Percentiles rank a stretch among this genome's conserved stretches.
These are phyloP conservation scores for Sparidentex hasta DNA, from an alignment of 2,797 vertebrate genomes.

Conservation along the genomic window DNA sequence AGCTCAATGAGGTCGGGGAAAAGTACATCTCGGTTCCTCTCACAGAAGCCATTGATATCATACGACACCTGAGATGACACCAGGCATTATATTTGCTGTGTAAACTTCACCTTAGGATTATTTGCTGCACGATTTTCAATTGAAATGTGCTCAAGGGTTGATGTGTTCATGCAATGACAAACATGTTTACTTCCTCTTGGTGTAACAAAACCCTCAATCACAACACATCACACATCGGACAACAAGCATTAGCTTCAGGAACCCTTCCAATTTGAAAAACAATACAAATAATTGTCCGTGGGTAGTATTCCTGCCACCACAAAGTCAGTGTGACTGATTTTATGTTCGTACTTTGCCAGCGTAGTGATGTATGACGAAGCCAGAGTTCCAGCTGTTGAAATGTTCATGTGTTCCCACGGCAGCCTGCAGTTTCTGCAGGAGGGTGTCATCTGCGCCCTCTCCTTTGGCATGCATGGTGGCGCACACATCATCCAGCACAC, in stretches of 20 bases:
- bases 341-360: slow-evolving; percentile 91
- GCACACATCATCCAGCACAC: slow-evolving; percentile 95
- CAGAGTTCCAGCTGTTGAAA: slow-evolving; percentile 96
- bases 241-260: background rate
- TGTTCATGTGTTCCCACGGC: slow-evolving; percentile 94
- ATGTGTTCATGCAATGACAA: background rate
- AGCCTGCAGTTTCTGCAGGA: slow-evolving; percentile 95
- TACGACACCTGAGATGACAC: slow-evolving; percentile 91
- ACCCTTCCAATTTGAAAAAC: background rate
- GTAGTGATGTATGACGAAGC: slow-evolving; percentile 96
- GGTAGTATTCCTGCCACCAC: background rate
- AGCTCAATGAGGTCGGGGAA: slow-evolving; percentile 97
- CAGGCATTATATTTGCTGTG: background rate
- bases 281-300: background rate
- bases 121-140: background rate
- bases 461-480: slow-evolving; percentile 97
- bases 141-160: background rate
- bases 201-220: background rate
- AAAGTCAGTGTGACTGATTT: background rate
- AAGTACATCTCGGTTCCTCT: slow-evolving; percentile 95
- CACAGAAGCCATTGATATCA: slow-evolving; percentile 93
- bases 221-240: background rate
- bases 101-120: background rate
- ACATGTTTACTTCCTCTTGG: background rate
- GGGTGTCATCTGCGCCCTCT: slow-evolving; percentile 92